Evolutionary conservation across 2,888 invertebrate genomes (phyloP).

Genomic region (Thysanoteuthis rhombus): DNA sequence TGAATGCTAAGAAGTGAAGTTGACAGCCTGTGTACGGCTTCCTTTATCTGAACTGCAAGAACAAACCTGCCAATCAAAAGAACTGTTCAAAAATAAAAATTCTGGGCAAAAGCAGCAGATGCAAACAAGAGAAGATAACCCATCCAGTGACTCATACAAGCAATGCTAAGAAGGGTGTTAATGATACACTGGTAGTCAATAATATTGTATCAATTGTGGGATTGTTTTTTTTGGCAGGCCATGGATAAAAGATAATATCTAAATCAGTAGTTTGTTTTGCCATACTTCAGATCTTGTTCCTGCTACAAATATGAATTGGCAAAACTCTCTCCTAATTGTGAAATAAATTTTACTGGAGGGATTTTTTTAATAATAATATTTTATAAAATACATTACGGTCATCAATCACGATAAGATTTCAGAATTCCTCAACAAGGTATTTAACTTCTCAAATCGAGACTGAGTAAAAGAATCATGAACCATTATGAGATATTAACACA

Average conservation of each 20-base stretch:
- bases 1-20: conserved; percentile 12
- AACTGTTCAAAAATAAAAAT: conserved; percentile 12
- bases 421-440: no score
- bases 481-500: no score
- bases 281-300: neutral
- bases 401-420: no score
- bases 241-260: neutral
- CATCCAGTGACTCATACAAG: neutral
- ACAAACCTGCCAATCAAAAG: conserved; percentile 12
- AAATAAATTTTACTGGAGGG: no score
- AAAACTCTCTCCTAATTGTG: no score
- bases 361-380: no score
- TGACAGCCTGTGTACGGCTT: conserved; percentile 12
- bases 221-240: neutral
- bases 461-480: no score
- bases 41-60: conserved; percentile 12
- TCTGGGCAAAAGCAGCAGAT: conserved; percentile 12
- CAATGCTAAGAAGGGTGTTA: neutral
- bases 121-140: neutral
- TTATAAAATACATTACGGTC: no score
- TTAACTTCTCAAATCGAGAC: no score
- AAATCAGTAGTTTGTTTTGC: neutral
- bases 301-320: no score
- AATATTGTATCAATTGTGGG: neutral
- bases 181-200: neutral